These are phyloP conservation scores for Catharus bicknelli DNA, from an alignment of 2,113 vertebrate species.

Conservation along the genomic window DNA sequence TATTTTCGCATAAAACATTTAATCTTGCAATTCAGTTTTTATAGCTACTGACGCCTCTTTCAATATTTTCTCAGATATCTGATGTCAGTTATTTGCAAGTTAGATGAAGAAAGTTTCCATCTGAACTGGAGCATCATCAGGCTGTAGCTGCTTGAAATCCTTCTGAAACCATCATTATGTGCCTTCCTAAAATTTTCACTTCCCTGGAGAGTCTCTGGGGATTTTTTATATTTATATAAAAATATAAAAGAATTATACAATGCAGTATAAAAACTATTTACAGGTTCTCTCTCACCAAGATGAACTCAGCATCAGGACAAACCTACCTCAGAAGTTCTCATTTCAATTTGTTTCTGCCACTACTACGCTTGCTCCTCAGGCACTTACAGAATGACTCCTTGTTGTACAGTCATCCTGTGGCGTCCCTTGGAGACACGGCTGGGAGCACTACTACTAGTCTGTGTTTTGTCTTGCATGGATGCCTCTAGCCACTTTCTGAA, in stretches of 20 bases:
- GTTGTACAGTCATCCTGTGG: not conserved
- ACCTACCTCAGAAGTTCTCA: not conserved
- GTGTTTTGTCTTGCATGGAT: not conserved
- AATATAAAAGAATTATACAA: not conserved
- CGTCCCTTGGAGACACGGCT: not conserved
- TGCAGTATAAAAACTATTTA: not conserved
- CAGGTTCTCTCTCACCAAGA: not conserved
- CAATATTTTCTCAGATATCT: not conserved
- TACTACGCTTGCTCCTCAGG: not conserved
- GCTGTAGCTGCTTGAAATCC: not conserved
- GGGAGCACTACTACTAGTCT: not conserved
- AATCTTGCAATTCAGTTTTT: not conserved
- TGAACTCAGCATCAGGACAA: not conserved
- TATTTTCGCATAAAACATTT: not conserved
- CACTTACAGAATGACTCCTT: not conserved
- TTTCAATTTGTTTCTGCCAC: not conserved
- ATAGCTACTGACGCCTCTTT: not conserved
- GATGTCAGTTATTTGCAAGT: not conserved
- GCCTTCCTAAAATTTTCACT: not conserved
- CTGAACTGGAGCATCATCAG: not conserved
- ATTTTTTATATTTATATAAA: not conserved
- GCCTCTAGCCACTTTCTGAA: not conserved
- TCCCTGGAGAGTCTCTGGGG: not conserved
- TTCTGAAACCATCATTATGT: not conserved
- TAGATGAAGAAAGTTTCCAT: not conserved